Base-by-base conservation (phyloP, 2,797 vertebrate genomes). In the Todus mexicanus region DNA sequence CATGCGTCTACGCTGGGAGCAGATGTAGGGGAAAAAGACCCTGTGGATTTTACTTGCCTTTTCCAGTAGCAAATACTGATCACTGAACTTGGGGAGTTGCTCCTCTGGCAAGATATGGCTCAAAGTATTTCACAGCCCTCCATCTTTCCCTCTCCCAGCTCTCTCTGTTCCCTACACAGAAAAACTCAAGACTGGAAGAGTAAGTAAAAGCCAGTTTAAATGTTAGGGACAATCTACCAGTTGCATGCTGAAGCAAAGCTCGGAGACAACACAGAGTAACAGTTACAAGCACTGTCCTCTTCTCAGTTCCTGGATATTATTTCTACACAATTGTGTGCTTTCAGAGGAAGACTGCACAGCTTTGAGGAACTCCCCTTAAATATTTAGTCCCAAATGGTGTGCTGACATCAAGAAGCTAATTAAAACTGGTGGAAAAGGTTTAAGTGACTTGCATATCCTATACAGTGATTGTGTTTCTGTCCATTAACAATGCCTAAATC, bases 151-250 rank as follows among this genome's bases (percentile, higher is more conserved):
- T 81, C 8, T 84, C 23, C n/a, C 61, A 81, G 22, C 40, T 53
- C 59, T 38, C 25, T 51, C 45, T 64, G 54, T 51, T 65, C 59
- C 33, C 27, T 7, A 7, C 27, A 43, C 14, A 54, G 61, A 69
- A 91, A 87, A 87, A 43, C 1, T 1, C 57, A 83, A 64, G 70
- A 56, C 59, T 76, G 27, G 33, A 84, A 92, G 33, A 45, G 45
- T 63, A 91, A 48, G 21, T 59, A 91, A 84, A 80, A 48, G 27
- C 14, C 56, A 53, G 14, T 73, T 84, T 63, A 90, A 91, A 82
- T 60, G 9, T 42, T 77, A 90, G 45, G 31, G 25, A 61, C 23
- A 33, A 71, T 33, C 37, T 61, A 77, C 38, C 68, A 75, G 79
- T 38, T 54, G 12, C 33, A 8, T 10, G 18, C 12, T 43, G 42